Evolutionary conservation across 2,888 invertebrate genomes (phyloP).

Genomic region (Neoaliturus tenellus): DNA sequence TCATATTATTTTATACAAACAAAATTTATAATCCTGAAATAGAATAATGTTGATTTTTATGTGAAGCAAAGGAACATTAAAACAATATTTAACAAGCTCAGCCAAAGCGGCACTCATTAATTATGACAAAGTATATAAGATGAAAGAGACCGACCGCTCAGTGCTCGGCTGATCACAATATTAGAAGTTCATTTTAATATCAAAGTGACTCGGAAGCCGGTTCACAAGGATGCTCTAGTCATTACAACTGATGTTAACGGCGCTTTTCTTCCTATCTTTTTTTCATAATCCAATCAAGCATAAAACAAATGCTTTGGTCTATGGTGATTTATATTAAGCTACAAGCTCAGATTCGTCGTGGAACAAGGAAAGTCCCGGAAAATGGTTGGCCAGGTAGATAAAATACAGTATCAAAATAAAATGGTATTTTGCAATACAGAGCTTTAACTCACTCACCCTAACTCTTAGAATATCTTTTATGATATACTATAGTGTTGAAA

Average conservation of each 20-base stretch:
- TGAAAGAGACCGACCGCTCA: slow-evolving; percentile 11
- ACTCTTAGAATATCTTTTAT: too few relatives aligned
- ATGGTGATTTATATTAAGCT: too few relatives aligned
- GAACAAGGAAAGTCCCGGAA: too few relatives aligned
- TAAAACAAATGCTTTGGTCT: neutral
- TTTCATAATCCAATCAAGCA: neutral
- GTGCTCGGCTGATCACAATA: slow-evolving; percentile 22
- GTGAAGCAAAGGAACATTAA: neutral
- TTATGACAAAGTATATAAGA: slow-evolving; percentile 19
- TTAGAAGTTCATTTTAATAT: slow-evolving; percentile 30
- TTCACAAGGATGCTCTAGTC: neutral
- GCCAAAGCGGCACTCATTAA: slow-evolving; percentile 15
- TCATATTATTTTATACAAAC: too few relatives aligned
- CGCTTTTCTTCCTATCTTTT: neutral
- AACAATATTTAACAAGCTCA: neutral
- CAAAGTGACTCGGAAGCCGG: slow-evolving; percentile 7
- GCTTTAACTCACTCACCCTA: too few relatives aligned
- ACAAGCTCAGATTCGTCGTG: too few relatives aligned
- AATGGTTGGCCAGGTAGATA: too few relatives aligned
- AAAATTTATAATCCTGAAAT: too few relatives aligned
- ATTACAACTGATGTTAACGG: neutral
- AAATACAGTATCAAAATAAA: too few relatives aligned
- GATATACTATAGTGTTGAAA: too few relatives aligned
- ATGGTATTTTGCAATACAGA: too few relatives aligned
- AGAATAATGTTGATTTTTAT: neutral